phyloP scores from a whole-genome alignment of 2,888 invertebrate species.

The Phytoseiulus persimilis region DNA sequence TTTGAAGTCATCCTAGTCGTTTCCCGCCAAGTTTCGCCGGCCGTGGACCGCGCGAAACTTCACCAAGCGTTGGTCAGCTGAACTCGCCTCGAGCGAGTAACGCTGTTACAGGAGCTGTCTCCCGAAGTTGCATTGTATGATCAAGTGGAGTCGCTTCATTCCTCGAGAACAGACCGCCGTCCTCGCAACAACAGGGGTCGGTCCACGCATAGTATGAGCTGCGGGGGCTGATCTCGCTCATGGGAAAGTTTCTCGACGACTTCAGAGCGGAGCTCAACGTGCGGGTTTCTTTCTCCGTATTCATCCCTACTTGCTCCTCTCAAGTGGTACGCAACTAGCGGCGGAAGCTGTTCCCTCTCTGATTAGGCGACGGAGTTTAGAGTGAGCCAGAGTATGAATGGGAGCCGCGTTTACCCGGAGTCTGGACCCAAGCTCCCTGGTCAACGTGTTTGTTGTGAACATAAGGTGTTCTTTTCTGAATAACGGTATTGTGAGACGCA shows the following conservation, averaged over 20 bases:
- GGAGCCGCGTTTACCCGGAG: not conserved
- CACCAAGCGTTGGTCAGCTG: too few species aligned
- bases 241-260: not conserved
- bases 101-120: too few species aligned
- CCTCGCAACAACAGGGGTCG: not conserved
- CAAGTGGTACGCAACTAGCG: not conserved
- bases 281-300: not conserved
- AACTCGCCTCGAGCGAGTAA: too few species aligned
- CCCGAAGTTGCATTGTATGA: too few species aligned
- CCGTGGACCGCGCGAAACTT: too few species aligned
- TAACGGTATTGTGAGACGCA: too few species aligned
- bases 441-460: not conserved
- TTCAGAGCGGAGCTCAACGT: not conserved
- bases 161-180: not conserved
- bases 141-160: too few species aligned
- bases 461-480: too few species aligned
- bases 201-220: not conserved
- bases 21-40: too few species aligned
- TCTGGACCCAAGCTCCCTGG: not conserved
- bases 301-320: not conserved
- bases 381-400: not conserved
- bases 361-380: not conserved
- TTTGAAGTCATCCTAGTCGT: too few species aligned
- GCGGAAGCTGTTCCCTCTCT: not conserved
- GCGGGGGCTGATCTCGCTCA: not conserved